A percentile compares a stretch with the other conserved stretches of the same genome.
Evolutionary conservation across 2,888 invertebrate genomes (phyloP).

Genomic region (Thymelicus lineola): DNA sequence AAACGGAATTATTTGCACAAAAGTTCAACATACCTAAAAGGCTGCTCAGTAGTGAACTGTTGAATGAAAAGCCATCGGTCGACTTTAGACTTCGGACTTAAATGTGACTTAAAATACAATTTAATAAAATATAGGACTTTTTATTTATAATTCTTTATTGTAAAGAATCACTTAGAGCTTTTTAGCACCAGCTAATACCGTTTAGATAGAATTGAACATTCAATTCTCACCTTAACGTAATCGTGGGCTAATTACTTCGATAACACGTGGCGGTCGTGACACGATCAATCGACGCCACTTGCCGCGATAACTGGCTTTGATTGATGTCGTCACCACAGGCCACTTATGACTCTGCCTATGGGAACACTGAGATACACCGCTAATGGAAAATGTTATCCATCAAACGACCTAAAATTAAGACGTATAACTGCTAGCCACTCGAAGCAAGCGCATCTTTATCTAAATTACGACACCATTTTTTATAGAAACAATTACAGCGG

Average conservation of each 20-base stretch:
- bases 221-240: slow-evolving; percentile 38
- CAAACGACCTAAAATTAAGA: slow-evolving; percentile 71
- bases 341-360: slow-evolving; percentile 66
- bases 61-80: too few relatives aligned
- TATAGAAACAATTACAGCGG: slow-evolving; percentile 61
- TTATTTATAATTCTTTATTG: neutral
- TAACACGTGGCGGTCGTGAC: slow-evolving; percentile 68
- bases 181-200: slow-evolving; percentile 14
- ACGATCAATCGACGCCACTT: slow-evolving; percentile 75
- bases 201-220: slow-evolving; percentile 31
- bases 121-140: too few relatives aligned
- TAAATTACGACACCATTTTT: slow-evolving; percentile 64
- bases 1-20: too few relatives aligned
- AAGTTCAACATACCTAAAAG: too few relatives aligned
- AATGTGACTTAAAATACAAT: too few relatives aligned
- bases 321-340: slow-evolving; percentile 70
- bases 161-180: neutral
- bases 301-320: slow-evolving; percentile 67
- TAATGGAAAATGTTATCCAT: slow-evolving; percentile 77
- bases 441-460: slow-evolving; percentile 58
- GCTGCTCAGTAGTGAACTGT: too few relatives aligned
- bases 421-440: slow-evolving; percentile 50
- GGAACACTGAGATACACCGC: slow-evolving; percentile 72
- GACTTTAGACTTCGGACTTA: too few relatives aligned
- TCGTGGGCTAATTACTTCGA: slow-evolving; percentile 51